Percentiles rank a stretch among this genome's conserved stretches.
phyloP scores from a whole-genome alignment of 2,797 vertebrate species.

The Onychomys arenicola region DNA sequence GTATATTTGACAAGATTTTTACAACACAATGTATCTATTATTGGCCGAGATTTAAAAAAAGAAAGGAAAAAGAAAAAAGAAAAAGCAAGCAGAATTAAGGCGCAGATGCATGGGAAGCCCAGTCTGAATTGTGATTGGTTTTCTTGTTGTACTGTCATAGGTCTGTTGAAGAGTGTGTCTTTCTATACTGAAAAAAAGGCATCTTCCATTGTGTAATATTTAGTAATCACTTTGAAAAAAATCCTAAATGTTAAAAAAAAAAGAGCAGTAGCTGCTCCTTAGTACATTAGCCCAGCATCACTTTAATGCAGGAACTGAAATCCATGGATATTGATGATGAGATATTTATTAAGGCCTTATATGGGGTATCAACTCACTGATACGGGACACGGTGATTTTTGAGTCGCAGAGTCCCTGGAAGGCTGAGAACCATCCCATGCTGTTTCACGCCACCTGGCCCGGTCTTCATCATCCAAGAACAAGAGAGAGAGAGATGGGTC shows the following conservation, averaged over 20 bases:
- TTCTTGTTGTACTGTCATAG: background rate
- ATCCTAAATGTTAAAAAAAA: background rate
- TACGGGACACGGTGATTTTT: too few relatives aligned
- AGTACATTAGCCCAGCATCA: background rate
- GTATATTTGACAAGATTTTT: background rate
- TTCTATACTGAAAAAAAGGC: constrained; percentile 1
- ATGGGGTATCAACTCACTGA: too few relatives aligned
- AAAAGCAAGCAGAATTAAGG: background rate
- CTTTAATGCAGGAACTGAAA: too few relatives aligned
- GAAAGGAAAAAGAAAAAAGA: too few relatives aligned
- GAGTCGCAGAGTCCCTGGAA: too few relatives aligned
- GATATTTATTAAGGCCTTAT: too few relatives aligned
- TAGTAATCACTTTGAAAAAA: constrained; percentile 33
- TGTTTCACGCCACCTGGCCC: too few relatives aligned
- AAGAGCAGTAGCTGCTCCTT: background rate
- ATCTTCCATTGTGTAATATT: constrained; percentile 15
- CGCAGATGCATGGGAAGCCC: background rate
- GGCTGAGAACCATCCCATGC: too few relatives aligned
- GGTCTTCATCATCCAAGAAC: too few relatives aligned
- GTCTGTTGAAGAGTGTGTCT: background rate
- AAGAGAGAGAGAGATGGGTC: too few relatives aligned
- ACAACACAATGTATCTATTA: background rate
- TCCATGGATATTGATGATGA: too few relatives aligned
- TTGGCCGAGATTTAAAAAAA: background rate
- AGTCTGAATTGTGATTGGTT: background rate